phyloP scores from a whole-genome alignment of 1,140 invertebrate species.

The Doryteuthis pealeii region DNA sequence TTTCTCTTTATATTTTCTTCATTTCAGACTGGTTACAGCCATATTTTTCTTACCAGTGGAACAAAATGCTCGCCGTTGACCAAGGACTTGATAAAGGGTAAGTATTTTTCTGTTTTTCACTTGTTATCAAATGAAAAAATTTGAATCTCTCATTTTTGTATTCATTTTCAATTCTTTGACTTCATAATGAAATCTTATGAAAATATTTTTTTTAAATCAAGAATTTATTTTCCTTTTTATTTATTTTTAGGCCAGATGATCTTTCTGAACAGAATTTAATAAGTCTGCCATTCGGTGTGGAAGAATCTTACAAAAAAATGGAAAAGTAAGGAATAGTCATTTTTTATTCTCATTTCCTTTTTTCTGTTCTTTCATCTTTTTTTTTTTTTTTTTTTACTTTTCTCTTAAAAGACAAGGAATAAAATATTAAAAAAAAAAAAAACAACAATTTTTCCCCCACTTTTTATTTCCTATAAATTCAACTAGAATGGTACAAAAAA shows the following conservation, averaged over 20 bases:
- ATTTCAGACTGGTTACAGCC: constrained; percentile 67
- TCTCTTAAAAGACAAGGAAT: neutral
- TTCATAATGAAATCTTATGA: no score
- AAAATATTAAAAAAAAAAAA: no score
- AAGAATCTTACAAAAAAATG: constrained; percentile 65
- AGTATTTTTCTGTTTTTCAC: constrained; percentile 39
- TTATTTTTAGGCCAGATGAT: constrained; percentile 14
- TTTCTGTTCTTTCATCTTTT: neutral
- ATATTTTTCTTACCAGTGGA: constrained; percentile 72
- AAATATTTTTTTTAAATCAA: no score
- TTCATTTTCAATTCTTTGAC: no score
- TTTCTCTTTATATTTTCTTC: constrained; percentile 19
- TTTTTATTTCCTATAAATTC: no score
- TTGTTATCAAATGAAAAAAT: no score
- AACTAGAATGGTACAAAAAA: no score
- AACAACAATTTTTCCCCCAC: no score
- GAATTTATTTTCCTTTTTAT: no score
- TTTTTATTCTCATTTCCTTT: neutral
- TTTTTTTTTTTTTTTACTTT: neutral
- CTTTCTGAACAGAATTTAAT: constrained; percentile 15
- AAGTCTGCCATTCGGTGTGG: constrained; percentile 62
- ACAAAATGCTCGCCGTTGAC: constrained; percentile 71
- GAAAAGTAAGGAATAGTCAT: constrained; percentile 37
- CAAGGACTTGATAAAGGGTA: constrained; percentile 73
- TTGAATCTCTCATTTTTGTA: no score